Evolutionary conservation across 53 echinoderm and acorn worm genomes (phyloP).

Genomic region (Holothuria scabra): DNA sequence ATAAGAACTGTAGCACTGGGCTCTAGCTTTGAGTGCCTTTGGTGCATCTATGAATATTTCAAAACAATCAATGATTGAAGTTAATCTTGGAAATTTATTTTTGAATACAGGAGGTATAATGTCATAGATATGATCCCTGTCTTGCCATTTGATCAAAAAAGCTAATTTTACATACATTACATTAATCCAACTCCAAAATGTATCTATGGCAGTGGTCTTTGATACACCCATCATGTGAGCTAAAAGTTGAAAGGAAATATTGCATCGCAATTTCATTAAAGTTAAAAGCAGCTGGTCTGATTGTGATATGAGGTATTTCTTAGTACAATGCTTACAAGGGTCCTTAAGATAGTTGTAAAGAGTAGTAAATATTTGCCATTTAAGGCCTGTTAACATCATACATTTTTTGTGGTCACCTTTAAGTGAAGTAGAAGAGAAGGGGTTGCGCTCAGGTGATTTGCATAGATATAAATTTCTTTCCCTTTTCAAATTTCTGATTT

Average conservation of each 20-base stretch:
- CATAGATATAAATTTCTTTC: too few species aligned
- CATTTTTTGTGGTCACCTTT: too few species aligned
- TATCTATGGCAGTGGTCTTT: too few species aligned
- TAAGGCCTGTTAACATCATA: too few species aligned
- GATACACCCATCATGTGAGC: slow-evolving; percentile 20
- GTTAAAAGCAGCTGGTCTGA: slow-evolving; percentile 54
- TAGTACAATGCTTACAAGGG: too few species aligned
- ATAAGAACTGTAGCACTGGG: slow-evolving; percentile 36
- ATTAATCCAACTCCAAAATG: slow-evolving; percentile 48
- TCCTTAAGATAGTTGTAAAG: too few species aligned
- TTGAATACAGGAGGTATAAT: slow-evolving; percentile 37
- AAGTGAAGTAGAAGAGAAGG: too few species aligned
- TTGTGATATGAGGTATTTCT: slow-evolving; percentile 14
- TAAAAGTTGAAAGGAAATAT: slow-evolving; percentile 52
- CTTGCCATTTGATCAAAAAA: slow-evolving; percentile 16
- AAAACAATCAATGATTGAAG: slow-evolving; percentile 45
- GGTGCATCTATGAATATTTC: slow-evolving; percentile 34
- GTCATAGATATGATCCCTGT: background rate
- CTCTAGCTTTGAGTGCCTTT: slow-evolving; percentile 34
- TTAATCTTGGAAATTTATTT: slow-evolving; percentile 17
- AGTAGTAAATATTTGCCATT: too few species aligned
- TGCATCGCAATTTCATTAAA: slow-evolving; percentile 47
- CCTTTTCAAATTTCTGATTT: too few species aligned
- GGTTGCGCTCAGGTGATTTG: too few species aligned
- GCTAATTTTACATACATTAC: slow-evolving; percentile 15